A percentile compares a stretch with the other conserved stretches of the same genome.
Evolutionary conservation across 2,888 invertebrate species (phyloP).

Genomic region (Hirtodrosophila duncani): DNA sequence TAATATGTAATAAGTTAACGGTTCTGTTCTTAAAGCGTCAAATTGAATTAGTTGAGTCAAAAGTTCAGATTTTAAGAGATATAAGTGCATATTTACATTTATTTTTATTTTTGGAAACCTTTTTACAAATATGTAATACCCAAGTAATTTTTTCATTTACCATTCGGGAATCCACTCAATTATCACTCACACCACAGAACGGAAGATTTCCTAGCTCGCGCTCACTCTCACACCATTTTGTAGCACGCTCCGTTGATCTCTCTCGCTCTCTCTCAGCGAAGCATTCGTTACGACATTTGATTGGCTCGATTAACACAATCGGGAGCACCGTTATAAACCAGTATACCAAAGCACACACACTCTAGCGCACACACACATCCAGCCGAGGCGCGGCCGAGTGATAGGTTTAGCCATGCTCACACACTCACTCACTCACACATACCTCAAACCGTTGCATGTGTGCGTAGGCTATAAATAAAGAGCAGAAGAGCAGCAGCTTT

Average conservation of each 20-base stretch:
- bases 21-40: too few relatives aligned
- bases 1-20: too few relatives aligned
- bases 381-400: conserved; percentile 19
- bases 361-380: conserved; percentile 9
- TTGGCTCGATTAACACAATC: conserved; percentile 76
- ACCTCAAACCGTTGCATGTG: conserved; percentile 26
- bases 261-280: conserved; percentile 10
- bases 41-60: too few relatives aligned
- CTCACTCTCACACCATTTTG: conserved; percentile 50
- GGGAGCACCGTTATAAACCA: conserved; percentile 74
- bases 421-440: conserved; percentile 13
- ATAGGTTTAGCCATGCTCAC: conserved; percentile 8
- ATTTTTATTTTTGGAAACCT: too few relatives aligned
- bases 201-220: conserved; percentile 8
- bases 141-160: too few relatives aligned
- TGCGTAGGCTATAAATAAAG: conserved; percentile 50
- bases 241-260: conserved; percentile 22
- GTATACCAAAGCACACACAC: conserved; percentile 46
- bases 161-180: conserved; percentile 1
- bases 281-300: conserved; percentile 65
- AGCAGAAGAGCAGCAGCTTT: conserved; percentile 33
- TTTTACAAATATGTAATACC: too few relatives aligned
- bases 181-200: not conserved
- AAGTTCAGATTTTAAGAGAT: too few relatives aligned
- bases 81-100: too few relatives aligned